phyloP scores from a whole-genome alignment of 2,797 vertebrate species.

The Rallus crepitans region DNA sequence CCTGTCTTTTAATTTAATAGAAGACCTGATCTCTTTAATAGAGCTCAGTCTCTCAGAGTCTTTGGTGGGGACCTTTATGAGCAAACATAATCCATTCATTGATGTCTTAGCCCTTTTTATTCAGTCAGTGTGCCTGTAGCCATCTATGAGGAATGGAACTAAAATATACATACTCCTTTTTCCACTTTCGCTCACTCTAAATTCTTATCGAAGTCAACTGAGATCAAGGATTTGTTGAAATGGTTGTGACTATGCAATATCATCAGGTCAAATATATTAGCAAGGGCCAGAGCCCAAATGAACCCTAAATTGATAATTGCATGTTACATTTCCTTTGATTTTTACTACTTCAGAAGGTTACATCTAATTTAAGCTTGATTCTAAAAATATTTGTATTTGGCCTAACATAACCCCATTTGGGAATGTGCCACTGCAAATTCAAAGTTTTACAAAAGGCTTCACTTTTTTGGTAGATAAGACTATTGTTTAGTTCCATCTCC shows the following conservation, averaged over 20 bases:
- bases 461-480: not conserved
- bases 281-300: not conserved
- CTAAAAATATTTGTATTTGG: constrained; percentile 43
- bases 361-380: constrained; percentile 37
- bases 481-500: constrained; percentile 9
- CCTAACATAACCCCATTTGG: constrained; percentile 45
- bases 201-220: not conserved
- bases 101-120: not conserved
- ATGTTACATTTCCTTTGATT: constrained; percentile 3
- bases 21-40: not conserved
- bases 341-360: constrained; percentile 3
- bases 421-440: not conserved
- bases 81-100: not conserved
- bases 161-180: not conserved
- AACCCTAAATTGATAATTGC: not conserved
- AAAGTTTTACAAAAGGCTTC: not conserved
- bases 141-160: not conserved
- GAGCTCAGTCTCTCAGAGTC: not conserved
- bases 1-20: not conserved
- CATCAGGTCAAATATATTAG: not conserved
- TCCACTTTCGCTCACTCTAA: not conserved
- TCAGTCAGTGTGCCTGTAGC: not conserved
- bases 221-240: constrained; percentile 18
- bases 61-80: not conserved
- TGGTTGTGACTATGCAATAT: not conserved